Base-by-base conservation (phyloP, 2,113 vertebrate genomes). In the Hucho hucho region DNA sequence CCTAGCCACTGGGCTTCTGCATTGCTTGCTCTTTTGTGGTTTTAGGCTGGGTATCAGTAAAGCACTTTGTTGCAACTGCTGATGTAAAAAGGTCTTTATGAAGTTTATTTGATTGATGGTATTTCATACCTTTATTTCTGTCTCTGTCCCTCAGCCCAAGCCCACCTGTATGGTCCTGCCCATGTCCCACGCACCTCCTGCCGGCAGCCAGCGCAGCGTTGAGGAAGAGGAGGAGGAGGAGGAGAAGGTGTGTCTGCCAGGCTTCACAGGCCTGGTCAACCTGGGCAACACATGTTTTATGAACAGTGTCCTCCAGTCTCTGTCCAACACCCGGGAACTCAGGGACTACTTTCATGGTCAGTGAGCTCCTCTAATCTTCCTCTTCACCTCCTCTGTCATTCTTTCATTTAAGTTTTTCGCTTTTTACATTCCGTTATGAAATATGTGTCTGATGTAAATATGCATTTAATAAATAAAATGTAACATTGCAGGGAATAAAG, bases 221-320 rank as follows among this genome's bases (percentile, higher is more conserved):
- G 97, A 98, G 76, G 97, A 98, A 25, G 96, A 97, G 84, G 97
- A 43, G 9, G 37, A 43, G 29, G 29, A 29, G 37, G 37, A 98
- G 90, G 98, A 97, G 91, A 95, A 96, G 79, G 97, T 99, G 75
- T 98, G 98, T 83, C 88, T 95, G 49, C 97, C 98, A 0, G 97
- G 98, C 24, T 99, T 99, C 88, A 99, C 98, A 0, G 98, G 98
- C 28, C 87, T 99, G 77, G 97, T 98, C 73, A 98, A 99, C 87
- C 91, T 99, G 2, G 98, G 98, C 75, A 99, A 99, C 90, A 99
- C 98, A 37, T 99, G 98, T 89, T 99, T 99, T 90, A 99, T 99
- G 98, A 99, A 99, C 90, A 99, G 97, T 0, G 97, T 99, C 79
- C 98, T 99, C 79, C 98, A 99, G 82, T 98, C 97, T 64, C 87